Evolutionary conservation across 2,113 vertebrate species (phyloP).

Genomic region (Orientallactaga bullata): DNA sequence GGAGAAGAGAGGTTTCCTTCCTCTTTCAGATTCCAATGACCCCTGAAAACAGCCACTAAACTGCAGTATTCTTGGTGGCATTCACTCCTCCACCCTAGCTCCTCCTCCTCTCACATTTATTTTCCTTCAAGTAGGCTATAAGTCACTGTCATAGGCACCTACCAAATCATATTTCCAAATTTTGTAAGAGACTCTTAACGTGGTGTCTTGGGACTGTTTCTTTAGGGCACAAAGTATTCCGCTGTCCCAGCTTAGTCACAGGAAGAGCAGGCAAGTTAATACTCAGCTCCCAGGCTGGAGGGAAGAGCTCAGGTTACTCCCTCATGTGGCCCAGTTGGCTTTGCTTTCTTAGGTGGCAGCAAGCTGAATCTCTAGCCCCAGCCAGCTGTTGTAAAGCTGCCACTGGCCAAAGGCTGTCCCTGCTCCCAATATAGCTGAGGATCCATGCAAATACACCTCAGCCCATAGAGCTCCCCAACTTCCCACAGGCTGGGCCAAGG

Average conservation of each 20-base stretch:
- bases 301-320: slow-evolving; percentile 48
- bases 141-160: neutral
- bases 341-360: slow-evolving; percentile 37
- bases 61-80: neutral
- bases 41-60: neutral
- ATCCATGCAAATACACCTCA: neutral
- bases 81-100: neutral
- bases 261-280: neutral
- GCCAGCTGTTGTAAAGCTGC: slow-evolving; percentile 60
- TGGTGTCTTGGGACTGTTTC: neutral
- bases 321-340: slow-evolving; percentile 65
- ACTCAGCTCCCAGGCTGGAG: slow-evolving; percentile 18
- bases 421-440: slow-evolving; percentile 22
- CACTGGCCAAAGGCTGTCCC: neutral
- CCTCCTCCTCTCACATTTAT: neutral
- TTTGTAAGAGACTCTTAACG: neutral
- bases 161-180: slow-evolving; percentile 38
- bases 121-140: slow-evolving; percentile 40
- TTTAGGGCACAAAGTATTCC: neutral
- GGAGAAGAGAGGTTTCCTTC: neutral
- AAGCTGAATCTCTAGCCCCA: neutral
- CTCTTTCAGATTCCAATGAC: neutral
- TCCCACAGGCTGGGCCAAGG: neutral
- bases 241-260: neutral
- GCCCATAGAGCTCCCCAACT: neutral